These are phyloP conservation scores for Danaus melanippus DNA, from an alignment of 1,140 invertebrate species.

Conservation along the genomic window DNA sequence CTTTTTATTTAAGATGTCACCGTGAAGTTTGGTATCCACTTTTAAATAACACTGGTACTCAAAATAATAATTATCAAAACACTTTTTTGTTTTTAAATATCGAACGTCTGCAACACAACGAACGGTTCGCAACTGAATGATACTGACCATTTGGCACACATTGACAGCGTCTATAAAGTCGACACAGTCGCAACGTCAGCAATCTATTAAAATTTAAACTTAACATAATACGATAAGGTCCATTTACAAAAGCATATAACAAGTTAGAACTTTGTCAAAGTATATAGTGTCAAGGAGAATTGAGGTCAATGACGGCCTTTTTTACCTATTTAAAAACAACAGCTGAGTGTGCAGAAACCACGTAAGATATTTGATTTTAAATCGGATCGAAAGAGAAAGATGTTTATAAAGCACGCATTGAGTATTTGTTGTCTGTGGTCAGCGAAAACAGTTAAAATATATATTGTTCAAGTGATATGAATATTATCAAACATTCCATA, in stretches of 20 bases:
- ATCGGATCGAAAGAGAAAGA: too few species aligned
- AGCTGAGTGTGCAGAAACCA: conserved; percentile 34
- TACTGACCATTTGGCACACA: conserved; percentile 44
- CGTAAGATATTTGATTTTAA: too few species aligned
- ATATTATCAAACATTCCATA: too few species aligned
- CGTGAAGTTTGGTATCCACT: too few species aligned
- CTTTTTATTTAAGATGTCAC: too few species aligned
- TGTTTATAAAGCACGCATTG: too few species aligned
- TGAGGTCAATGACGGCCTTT: conserved; percentile 67
- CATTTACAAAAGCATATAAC: conserved; percentile 6
- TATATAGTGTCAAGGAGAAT: conserved; percentile 26
- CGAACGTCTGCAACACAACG: conserved; percentile 30
- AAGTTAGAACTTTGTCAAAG: conserved; percentile 31
- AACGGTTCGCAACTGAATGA: conserved; percentile 39
- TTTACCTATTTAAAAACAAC: conserved; percentile 39
- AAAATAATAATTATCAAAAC: conserved; percentile 22
- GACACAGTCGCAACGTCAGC: conserved; percentile 21
- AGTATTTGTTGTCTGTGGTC: too few species aligned
- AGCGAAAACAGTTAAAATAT: too few species aligned
- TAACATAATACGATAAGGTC: conserved; percentile 19
- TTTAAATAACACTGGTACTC: conserved; percentile 18
- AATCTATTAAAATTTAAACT: conserved; percentile 19
- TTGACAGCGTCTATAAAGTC: conserved; percentile 23
- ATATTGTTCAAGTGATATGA: too few species aligned
- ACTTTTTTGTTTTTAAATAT: conserved; percentile 18